A percentile compares a stretch with the other conserved stretches of the same genome.
Conservation (phyloP, 2,797 vertebrate species). For the Nyctibius grandis region DNA sequence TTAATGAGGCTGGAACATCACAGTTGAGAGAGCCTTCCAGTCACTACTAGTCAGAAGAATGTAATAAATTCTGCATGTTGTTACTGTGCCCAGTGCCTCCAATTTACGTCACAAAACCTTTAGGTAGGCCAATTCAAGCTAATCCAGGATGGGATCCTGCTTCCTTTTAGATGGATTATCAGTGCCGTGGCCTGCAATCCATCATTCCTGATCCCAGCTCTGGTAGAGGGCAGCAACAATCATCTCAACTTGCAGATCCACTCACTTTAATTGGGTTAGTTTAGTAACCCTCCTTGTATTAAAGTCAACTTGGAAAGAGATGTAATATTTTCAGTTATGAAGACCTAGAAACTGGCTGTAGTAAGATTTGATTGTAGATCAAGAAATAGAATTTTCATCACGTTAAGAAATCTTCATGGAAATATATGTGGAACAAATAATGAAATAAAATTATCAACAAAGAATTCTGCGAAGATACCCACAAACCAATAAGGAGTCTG, state of each 20-base stretch:
- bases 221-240: slow-evolving; percentile 43
- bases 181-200: slow-evolving; percentile 52
- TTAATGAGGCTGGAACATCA: slow-evolving; percentile 72
- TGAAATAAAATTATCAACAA: slow-evolving; percentile 63
- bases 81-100: slow-evolving; percentile 58
- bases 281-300: slow-evolving; percentile 62
- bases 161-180: slow-evolving; percentile 52
- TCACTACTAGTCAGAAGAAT: slow-evolving; percentile 56
- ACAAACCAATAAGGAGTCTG: slow-evolving; percentile 22
- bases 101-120: slow-evolving; percentile 71
- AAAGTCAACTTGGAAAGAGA: slow-evolving; percentile 56
- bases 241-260: slow-evolving; percentile 62
- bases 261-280: slow-evolving; percentile 65
- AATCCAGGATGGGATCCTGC: slow-evolving; percentile 47
- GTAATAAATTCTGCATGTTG: slow-evolving; percentile 57
- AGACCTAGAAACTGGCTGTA: slow-evolving; percentile 48
- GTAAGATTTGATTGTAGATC: slow-evolving; percentile 58
- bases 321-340: slow-evolving; percentile 69
- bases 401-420: slow-evolving; percentile 63
- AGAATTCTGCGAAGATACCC: slow-evolving; percentile 25
- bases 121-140: slow-evolving; percentile 59
- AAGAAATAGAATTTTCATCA: slow-evolving; percentile 67
- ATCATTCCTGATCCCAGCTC: slow-evolving; percentile 60
- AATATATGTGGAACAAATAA: slow-evolving; percentile 54
- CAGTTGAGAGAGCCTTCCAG: slow-evolving; percentile 58